Evolutionary conservation across 2,888 invertebrate genomes (phyloP), one percentile per base, ranked within the genome.

Genomic region (Heliconius hortense): DNA sequence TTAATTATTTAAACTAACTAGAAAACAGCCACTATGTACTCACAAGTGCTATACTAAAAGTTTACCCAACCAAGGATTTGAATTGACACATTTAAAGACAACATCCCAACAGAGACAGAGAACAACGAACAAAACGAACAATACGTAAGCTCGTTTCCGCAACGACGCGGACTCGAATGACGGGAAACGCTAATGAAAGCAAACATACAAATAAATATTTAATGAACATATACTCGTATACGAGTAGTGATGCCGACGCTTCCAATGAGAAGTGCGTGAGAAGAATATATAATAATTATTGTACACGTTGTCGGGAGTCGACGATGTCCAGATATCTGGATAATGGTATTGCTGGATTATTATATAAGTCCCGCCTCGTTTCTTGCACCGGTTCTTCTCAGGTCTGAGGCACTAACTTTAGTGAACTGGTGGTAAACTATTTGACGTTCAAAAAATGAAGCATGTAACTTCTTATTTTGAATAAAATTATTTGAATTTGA

Each of bases 261-360:
- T 28, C 63, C n/a, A n/a, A n/a, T n/a, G n/a, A n/a, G n/a, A 63
- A 21, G 21, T 7, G 2, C 21, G 21, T 53, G 4, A 21, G 31
- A 18, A 63, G 15, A 21, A 63, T 62, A 62, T 62, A 28, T 63
- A 63, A 63, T 31, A 31, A 63, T 63, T 31, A 63, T 63, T 63
- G 28, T 63, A 21, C 5, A 28, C 28, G 28, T 28, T 28, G 28
- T 28, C 31, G 5, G 31, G 31, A 31, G 31, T 31, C 31, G 31
- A 31, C 31, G 31, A 31, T 7, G 31, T 31, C 31, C 31, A 31
- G 5, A 31, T 31, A 31, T 31, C 31, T 31, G 31, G 31, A 31
- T 4, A 31, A 5, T 31, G 31, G 31, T 31, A 31, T 31, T 31
- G n/a, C n/a, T n/a, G n/a, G n/a, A n/a, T n/a, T n/a, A n/a, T n/a